Percentiles rank a stretch among this genome's conserved stretches.
These are phyloP conservation scores for Halesus radiatus DNA, from an alignment of 1,140 invertebrate genomes.

Conservation along the genomic window DNA sequence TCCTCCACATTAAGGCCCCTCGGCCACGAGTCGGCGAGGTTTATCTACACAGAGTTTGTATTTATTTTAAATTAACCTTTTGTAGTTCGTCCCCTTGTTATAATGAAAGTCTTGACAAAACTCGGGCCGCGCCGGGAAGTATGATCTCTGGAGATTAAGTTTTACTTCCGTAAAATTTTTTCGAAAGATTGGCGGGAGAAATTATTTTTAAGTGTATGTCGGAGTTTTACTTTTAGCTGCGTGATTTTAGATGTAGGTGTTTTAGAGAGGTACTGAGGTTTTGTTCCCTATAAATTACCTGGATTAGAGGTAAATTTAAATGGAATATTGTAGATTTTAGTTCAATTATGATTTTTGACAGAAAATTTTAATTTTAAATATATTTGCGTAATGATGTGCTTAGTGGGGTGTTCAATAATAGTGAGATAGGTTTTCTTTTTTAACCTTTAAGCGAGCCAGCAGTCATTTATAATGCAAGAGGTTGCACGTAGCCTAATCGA, in stretches of 20 bases:
- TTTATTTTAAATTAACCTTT: slow-evolving; percentile 41
- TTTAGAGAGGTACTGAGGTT: no score
- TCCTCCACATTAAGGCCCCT: slow-evolving; percentile 1
- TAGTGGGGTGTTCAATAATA: no score
- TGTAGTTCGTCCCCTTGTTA: slow-evolving; percentile 10
- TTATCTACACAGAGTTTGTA: slow-evolving; percentile 28
- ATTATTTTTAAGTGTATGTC: background rate
- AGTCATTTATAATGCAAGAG: no score
- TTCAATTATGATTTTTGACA: no score
- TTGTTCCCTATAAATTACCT: no score
- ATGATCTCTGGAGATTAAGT: slow-evolving; percentile 7
- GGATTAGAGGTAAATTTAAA: no score
- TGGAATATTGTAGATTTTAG: no score
- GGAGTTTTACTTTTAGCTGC: background rate
- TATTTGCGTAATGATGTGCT: no score
- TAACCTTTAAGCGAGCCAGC: no score
- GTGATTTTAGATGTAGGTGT: background rate
- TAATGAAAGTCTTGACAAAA: slow-evolving; percentile 35
- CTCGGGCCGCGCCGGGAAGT: background rate
- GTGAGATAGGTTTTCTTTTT: no score
- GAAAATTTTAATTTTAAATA: no score
- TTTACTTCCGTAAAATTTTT: background rate
- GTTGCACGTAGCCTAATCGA: no score
- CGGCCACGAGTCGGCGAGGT: background rate
- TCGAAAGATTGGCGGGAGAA: background rate